Evolutionary conservation across 1,140 invertebrate species (phyloP).

Genomic region (Hylaeus anthracinus): DNA sequence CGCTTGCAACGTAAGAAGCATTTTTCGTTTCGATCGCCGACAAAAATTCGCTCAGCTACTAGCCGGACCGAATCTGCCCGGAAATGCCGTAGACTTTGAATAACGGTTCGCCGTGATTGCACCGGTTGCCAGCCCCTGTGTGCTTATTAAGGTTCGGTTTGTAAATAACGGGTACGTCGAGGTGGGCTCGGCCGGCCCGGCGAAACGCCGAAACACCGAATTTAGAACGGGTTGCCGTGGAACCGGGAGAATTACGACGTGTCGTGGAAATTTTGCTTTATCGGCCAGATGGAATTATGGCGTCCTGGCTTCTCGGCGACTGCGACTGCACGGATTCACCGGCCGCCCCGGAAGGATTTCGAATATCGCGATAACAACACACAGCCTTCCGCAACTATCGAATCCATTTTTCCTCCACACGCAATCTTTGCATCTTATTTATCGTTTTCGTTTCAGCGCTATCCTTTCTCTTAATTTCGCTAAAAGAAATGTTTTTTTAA

Average conservation of each 20-base stretch:
- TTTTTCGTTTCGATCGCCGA: neutral
- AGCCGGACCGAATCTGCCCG: slow-evolving; percentile 9
- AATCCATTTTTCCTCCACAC: slow-evolving; percentile 8
- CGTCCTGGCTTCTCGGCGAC: neutral
- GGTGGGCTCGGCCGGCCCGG: slow-evolving; percentile 9
- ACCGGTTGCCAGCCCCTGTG: slow-evolving; percentile 1
- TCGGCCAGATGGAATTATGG: slow-evolving; percentile 32
- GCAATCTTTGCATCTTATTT: neutral
- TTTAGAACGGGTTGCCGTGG: slow-evolving; percentile 41
- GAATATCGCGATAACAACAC: neutral
- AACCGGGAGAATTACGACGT: slow-evolving; percentile 44
- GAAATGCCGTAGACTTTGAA: slow-evolving; percentile 47
- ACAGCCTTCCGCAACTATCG: slow-evolving; percentile 12
- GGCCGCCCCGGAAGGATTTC: too few relatives aligned
- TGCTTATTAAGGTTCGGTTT: slow-evolving; percentile 53
- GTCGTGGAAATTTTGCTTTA: slow-evolving; percentile 53
- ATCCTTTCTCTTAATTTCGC: slow-evolving; percentile 11
- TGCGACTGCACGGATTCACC: neutral
- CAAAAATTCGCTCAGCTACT: neutral
- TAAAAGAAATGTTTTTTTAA: neutral
- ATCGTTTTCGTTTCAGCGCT: neutral
- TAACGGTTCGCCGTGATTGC: slow-evolving; percentile 37
- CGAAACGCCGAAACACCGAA: slow-evolving; percentile 49
- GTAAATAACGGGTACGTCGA: slow-evolving; percentile 52
- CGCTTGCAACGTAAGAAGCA: too few relatives aligned